Conservation (phyloP, 2,888 invertebrate genomes). For the Nemotelus pantherinus region DNA sequence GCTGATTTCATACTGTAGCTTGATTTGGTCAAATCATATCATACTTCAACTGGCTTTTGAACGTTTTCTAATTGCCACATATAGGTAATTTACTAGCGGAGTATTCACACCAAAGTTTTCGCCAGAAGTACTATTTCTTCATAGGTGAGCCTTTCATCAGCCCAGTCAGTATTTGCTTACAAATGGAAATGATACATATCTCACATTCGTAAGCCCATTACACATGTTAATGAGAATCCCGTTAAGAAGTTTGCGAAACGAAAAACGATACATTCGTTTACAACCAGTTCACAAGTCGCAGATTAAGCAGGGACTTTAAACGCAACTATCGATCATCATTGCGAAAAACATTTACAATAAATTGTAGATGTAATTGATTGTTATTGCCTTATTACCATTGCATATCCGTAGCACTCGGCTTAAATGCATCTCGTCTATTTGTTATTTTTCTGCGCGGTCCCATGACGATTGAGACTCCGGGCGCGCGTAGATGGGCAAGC, state of each 20-base stretch:
- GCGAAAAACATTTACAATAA: conserved; percentile 64
- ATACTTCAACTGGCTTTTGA: too few species aligned
- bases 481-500: background rate
- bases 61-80: too few species aligned
- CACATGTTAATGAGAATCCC: conserved; percentile 40
- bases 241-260: conserved; percentile 27
- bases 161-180: conserved; percentile 6
- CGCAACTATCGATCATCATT: conserved; percentile 66
- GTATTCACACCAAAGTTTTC: background rate
- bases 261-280: conserved; percentile 51
- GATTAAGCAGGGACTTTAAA: conserved; percentile 66
- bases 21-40: too few species aligned
- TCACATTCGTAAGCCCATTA: conserved; percentile 32
- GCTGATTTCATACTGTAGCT: too few species aligned
- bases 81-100: background rate
- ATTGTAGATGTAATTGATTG: conserved; percentile 66
- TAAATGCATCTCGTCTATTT: conserved; percentile 46
- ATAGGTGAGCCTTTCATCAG: conserved; percentile 18
- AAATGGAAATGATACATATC: conserved; percentile 10
- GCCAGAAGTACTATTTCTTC: background rate
- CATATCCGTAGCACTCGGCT: conserved; percentile 28
- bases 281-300: conserved; percentile 53
- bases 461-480: background rate
- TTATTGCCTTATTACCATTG: conserved; percentile 57
- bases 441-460: conserved; percentile 36